Base-by-base conservation (phyloP, 2,797 vertebrate species). In the Vultur gryphus region DNA sequence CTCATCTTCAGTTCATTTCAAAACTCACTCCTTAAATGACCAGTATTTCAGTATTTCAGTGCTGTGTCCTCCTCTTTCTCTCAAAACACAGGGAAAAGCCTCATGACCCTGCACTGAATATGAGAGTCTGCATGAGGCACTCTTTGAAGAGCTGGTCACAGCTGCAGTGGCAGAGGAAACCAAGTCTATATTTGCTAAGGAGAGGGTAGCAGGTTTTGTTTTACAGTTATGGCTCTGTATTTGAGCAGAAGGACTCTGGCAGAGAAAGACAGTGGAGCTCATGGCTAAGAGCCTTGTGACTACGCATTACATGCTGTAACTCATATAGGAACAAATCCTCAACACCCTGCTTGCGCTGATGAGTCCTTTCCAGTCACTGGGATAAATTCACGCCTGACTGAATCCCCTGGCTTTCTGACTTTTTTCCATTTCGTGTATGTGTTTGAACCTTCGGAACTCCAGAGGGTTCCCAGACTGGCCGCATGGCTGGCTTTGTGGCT, bases 101-200 rank as follows among this genome's bases (percentile, higher is more conserved):
- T 92, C 71, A 76, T 87, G 92, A 97, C 93, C 86, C 59, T 86
- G n/a, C 18, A 41, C 17, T 89, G 89, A 87, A 83, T 70, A 80
- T 51, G 8, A 62, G 43, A 87, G 78, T 66, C 92, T 76, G 92
- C 86, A 51, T 90, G 96, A 90, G 67, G 81, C 66, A 44, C 21
- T 87, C 76, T 94, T 93, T 95, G 89, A 96, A 95, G 81, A 94
- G 31, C 73, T 93, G 80, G 57, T 86, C 80, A 76, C 49, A 93
- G 83, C 69, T 76, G n/a, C 72, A 71, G 3, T 49, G 37, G 46
- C 61, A 96, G 83, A 84, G 51, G 51, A 90, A 96, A 84, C 24
- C 43, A 73, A 84, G 10, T 52, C 64, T 94, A 11, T 84, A 12
- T 84, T 73, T 84, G 73, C n/a, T 79, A 41, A 93, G 84, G 48